Conservation (phyloP, 2,797 vertebrate species). For the Melanotaenia nigrans region DNA sequence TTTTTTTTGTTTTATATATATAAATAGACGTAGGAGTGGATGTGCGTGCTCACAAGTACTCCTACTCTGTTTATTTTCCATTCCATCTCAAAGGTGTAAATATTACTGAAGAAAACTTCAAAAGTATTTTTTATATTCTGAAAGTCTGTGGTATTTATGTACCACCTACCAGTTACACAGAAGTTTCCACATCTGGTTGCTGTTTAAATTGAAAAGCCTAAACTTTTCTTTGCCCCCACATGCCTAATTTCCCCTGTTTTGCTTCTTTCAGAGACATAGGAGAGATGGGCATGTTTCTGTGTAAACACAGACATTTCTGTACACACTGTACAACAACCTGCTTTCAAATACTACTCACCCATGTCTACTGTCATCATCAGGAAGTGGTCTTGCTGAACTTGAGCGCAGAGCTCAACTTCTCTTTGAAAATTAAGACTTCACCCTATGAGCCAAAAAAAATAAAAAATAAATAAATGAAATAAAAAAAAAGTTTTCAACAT, state of each 20-base stretch:
- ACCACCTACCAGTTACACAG: not conserved
- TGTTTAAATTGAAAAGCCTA: not conserved
- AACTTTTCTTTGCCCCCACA: slow-evolving; percentile 22
- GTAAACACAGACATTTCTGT: not conserved
- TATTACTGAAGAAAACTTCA: slow-evolving; percentile 27
- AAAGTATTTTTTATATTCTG: too few species aligned
- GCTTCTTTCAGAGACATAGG: slow-evolving; percentile 70
- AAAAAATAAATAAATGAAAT: not conserved
- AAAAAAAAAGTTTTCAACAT: slow-evolving; percentile 44
- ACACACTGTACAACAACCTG: not conserved
- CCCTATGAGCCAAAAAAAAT: slow-evolving; percentile 55
- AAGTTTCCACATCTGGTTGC: not conserved
- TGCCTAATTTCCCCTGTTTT: slow-evolving; percentile 43
- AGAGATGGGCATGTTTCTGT: slow-evolving; percentile 38
- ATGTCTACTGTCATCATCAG: slow-evolving; percentile 91
- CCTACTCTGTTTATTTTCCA: not conserved
- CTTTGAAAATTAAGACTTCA: slow-evolving; percentile 70
- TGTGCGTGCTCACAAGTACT: slow-evolving; percentile 14
- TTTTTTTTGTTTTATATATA: not conserved
- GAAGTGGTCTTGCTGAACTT: slow-evolving; percentile 83
- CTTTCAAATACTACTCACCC: slow-evolving; percentile 76
- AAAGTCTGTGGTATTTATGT: not conserved
- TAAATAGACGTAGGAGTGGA: not conserved
- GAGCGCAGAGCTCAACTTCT: slow-evolving; percentile 81
- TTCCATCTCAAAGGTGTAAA: slow-evolving; percentile 24